Evolutionary conservation across 2,888 invertebrate genomes (phyloP), one percentile per base, ranked within the genome.

Genomic region (Lithophane socia): DNA sequence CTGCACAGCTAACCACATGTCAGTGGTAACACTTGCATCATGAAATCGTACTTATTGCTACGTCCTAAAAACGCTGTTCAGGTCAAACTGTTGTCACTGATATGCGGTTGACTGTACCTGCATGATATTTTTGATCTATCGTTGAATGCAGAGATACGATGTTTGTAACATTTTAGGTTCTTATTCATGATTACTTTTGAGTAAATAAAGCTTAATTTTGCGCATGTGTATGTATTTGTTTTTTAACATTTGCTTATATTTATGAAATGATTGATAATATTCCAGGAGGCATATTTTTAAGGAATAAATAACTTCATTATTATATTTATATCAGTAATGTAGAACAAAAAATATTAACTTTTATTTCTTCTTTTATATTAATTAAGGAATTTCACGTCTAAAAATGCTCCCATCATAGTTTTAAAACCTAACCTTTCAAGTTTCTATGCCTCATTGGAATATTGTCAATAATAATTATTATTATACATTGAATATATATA

Each of bases 251-350:
- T 18, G 75, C 77, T 78, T 83, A 71, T 70, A 78, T 78, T 60
- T 72, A 68, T 77, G 5, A 0, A 49, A 18, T 54, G 42, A 16
- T 82, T 83, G 84, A 83, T 73, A 83, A 83, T 82, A 83, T 87
- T 82, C 68, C 64, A 58, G 24, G 52, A 21, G 0, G 5, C 3
- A 49, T 42, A 4, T 8, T 12, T 58, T 29, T 21, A 21, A 1
- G 3, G 8, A 67, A 67, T 52, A 21, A 52, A 42, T 24, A 42
- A 24, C n/a, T 37, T 37, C 18, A 42, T 42, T 42, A 24, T 21
- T 42, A 65, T 37, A 49, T 29, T 37, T n/a, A 13, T 5, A 12
- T 37, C 1, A n/a, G 18, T 1, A n/a, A 12, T 49, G 4, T 12
- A 4, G 0, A n/a, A 49, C 4, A 52, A 42, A 42, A 42, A 52